phyloP scores from a whole-genome alignment of 2,113 vertebrate genomes.

The Tautogolabrus adspersus region DNA sequence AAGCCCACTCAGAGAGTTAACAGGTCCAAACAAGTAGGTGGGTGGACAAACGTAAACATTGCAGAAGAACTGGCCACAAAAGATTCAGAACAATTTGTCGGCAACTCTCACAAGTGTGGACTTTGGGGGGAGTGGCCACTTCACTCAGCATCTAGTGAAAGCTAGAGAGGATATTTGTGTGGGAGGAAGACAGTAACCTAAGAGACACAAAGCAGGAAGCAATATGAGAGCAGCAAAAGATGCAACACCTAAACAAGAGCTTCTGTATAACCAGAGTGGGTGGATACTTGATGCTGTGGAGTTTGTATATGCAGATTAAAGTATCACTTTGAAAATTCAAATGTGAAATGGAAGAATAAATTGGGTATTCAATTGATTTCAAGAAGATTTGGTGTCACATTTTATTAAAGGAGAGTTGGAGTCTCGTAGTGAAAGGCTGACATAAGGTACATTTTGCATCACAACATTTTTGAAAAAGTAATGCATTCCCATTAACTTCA shows the following conservation, averaged over 20 bases:
- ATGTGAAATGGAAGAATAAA: background rate
- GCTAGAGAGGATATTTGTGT: conserved; percentile 35
- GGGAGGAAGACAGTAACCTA: conserved; percentile 33
- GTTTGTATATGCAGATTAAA: conserved; percentile 20
- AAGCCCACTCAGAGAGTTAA: conserved; percentile 39
- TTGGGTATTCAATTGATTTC: conserved; percentile 21
- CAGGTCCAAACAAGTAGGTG: conserved; percentile 38
- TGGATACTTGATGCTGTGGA: conserved; percentile 24
- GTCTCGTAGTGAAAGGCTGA: conserved; percentile 1
- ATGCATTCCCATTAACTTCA: background rate
- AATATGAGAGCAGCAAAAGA: conserved; percentile 19
- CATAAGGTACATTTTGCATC: conserved; percentile 24
- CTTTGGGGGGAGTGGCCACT: conserved; percentile 23
- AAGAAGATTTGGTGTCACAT: conserved; percentile 20
- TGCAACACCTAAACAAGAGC: conserved; percentile 25
- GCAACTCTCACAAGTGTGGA: conserved; percentile 20
- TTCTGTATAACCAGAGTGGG: conserved; percentile 21
- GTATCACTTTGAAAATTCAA: conserved; percentile 18
- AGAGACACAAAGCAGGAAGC: conserved; percentile 18
- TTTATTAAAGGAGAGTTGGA: conserved; percentile 17
- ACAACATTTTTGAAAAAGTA: background rate
- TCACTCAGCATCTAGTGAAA: conserved; percentile 30
- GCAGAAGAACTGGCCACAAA: conserved; percentile 8
- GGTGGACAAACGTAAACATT: conserved; percentile 48
- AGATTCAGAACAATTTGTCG: conserved; percentile 29